Conservation (phyloP, 2,797 vertebrate genomes). For the Anas georgica region DNA sequence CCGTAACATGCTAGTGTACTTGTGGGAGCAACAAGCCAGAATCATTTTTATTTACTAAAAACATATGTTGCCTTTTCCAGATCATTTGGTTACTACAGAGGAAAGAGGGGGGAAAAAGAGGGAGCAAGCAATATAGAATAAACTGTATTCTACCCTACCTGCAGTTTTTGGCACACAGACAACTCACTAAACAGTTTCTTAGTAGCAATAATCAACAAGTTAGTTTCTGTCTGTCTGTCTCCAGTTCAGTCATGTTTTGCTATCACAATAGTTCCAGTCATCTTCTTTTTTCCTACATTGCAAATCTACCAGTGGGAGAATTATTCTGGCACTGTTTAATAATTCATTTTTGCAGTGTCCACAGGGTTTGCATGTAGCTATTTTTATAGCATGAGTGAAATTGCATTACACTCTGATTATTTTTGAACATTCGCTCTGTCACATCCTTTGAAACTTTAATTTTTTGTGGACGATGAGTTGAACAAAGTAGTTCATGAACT, state of each 20-base stretch:
- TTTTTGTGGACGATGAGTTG: not conserved
- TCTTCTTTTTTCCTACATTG: not conserved
- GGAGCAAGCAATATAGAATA: not conserved
- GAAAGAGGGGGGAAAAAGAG: not conserved
- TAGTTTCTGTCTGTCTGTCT: not conserved
- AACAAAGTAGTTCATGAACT: not conserved
- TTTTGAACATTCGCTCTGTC: not conserved
- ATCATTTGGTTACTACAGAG: not conserved
- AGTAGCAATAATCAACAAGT: not conserved
- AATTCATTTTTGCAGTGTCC: not conserved
- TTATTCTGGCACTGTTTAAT: not conserved
- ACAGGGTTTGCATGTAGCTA: not conserved
- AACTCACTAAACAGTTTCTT: not conserved
- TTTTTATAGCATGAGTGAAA: constrained; percentile 10
- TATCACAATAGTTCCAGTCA: not conserved
- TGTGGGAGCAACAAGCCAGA: not conserved
- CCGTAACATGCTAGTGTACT: not conserved
- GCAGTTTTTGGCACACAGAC: not conserved
- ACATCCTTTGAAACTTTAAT: not conserved
- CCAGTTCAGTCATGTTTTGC: not conserved
- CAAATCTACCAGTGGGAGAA: not conserved
- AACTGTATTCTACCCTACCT: not conserved
- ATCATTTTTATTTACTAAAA: not conserved
- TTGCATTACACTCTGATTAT: not conserved
- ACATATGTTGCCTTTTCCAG: not conserved